Conservation (phyloP, 2,113 vertebrate species). For the Cyphomyrus plagiostoma region DNA sequence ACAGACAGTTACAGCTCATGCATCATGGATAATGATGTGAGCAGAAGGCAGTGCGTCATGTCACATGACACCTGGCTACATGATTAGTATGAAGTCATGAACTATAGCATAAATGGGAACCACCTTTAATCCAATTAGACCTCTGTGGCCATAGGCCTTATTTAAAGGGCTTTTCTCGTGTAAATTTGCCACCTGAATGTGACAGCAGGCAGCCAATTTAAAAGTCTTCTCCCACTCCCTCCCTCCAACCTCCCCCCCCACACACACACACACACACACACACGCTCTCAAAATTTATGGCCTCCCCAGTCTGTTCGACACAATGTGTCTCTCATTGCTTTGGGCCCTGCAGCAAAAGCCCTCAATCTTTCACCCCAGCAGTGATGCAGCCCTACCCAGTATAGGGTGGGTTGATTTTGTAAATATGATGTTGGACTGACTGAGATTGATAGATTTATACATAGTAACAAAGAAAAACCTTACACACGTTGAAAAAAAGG, state of each 20-base stretch:
- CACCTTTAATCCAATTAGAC: constrained; percentile 17
- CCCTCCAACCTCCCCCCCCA: not conserved
- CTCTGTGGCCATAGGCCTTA: not conserved
- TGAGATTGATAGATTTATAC: no score
- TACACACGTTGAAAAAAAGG: no score
- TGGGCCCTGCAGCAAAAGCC: not conserved
- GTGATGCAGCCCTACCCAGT: not conserved
- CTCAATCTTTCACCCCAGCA: not conserved
- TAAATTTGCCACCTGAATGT: constrained; percentile 19
- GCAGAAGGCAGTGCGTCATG: not conserved
- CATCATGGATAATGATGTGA: not conserved
- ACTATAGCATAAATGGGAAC: not conserved
- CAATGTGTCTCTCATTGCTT: not conserved
- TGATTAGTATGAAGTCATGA: not conserved
- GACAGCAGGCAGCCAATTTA: constrained; percentile 9
- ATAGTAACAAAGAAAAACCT: no score
- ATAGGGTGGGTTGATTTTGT: no score
- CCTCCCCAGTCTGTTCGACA: not conserved
- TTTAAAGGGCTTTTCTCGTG: constrained; percentile 22
- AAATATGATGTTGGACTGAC: no score
- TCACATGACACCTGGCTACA: not conserved
- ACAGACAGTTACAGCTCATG: not conserved
- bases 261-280: not conserved
- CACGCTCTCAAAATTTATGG: not conserved
- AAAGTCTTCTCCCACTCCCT: not conserved